phyloP scores from a whole-genome alignment of 2,888 invertebrate genomes.

The Timandra comae region DNA sequence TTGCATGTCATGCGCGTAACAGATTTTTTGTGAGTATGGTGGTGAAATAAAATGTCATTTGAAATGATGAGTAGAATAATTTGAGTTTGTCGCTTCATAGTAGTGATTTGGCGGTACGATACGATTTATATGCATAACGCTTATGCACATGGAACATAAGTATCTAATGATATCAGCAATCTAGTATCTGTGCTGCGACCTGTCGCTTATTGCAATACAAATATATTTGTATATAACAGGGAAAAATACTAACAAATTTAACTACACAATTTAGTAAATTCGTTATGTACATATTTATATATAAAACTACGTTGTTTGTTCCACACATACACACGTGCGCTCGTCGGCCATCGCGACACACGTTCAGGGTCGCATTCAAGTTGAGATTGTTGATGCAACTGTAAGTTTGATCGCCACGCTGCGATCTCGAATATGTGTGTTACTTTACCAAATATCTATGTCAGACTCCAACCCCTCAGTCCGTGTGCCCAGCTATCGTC shows the following conservation, averaged over 20 bases:
- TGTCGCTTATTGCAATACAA: constrained; percentile 46
- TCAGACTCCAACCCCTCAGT: constrained; percentile 46
- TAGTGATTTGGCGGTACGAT: constrained; percentile 60
- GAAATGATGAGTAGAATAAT: constrained; percentile 42
- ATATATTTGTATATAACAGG: constrained; percentile 1
- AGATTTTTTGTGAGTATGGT: constrained; percentile 37
- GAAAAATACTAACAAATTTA: constrained; percentile 1
- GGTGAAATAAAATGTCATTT: constrained; percentile 38
- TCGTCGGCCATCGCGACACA: constrained; percentile 54
- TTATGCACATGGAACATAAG: constrained; percentile 43
- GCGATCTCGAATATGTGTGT: constrained; percentile 66
- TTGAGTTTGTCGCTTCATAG: constrained; percentile 50
- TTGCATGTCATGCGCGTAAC: constrained; percentile 55
- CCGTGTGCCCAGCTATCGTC: constrained; percentile 60
- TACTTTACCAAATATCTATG: constrained; percentile 57
- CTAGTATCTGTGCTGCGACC: constrained; percentile 41
- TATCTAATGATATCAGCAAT: constrained; percentile 28
- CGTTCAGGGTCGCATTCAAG: constrained; percentile 70
- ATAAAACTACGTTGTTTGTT: constrained; percentile 64
- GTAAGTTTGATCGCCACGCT: constrained; percentile 71
- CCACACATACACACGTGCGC: constrained; percentile 54
- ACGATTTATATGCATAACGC: constrained; percentile 47
- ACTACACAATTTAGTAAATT: constrained; percentile 16
- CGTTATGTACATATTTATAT: constrained; percentile 34
- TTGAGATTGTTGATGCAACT: constrained; percentile 73